A percentile compares a stretch with the other conserved stretches of the same genome.
These are phyloP conservation scores for Siniperca obscura DNA, from an alignment of 2,797 vertebrate genomes.

Conservation along the genomic window DNA sequence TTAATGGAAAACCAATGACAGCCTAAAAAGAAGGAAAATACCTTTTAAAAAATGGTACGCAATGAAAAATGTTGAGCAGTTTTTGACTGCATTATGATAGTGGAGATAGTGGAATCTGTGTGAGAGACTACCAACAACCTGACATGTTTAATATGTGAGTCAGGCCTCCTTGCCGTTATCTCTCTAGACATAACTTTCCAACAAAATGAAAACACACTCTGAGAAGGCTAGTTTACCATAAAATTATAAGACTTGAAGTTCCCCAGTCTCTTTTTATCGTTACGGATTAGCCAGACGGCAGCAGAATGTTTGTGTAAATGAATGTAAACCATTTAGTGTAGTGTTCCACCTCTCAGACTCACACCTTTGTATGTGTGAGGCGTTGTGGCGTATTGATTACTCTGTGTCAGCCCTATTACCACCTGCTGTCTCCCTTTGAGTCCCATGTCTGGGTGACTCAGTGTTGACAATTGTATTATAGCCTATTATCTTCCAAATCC, in stretches of 20 bases:
- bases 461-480: constrained; percentile 75
- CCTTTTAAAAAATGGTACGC: neutral
- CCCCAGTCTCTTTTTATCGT: constrained; percentile 46
- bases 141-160: constrained; percentile 37
- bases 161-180: constrained; percentile 25
- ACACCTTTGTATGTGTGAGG: constrained; percentile 46
- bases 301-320: constrained; percentile 54
- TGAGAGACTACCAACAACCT: neutral
- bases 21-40: neutral
- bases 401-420: constrained; percentile 67
- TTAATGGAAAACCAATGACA: constrained; percentile 16
- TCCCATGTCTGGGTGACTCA: constrained; percentile 65
- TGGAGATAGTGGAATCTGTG: constrained; percentile 11
- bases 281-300: constrained; percentile 24
- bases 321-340: constrained; percentile 51
- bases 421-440: constrained; percentile 57
- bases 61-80: neutral
- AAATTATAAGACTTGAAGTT: constrained; percentile 35
- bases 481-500: constrained; percentile 73
- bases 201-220: constrained; percentile 39
- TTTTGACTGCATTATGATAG: neutral
- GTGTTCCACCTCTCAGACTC: constrained; percentile 53
- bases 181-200: constrained; percentile 40
- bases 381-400: constrained; percentile 74
- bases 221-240: constrained; percentile 45